Evolutionary conservation across 2,797 vertebrate species (phyloP), one percentile per base, ranked within the genome.

Genomic region (Lutjanus argentimaculatus): DNA sequence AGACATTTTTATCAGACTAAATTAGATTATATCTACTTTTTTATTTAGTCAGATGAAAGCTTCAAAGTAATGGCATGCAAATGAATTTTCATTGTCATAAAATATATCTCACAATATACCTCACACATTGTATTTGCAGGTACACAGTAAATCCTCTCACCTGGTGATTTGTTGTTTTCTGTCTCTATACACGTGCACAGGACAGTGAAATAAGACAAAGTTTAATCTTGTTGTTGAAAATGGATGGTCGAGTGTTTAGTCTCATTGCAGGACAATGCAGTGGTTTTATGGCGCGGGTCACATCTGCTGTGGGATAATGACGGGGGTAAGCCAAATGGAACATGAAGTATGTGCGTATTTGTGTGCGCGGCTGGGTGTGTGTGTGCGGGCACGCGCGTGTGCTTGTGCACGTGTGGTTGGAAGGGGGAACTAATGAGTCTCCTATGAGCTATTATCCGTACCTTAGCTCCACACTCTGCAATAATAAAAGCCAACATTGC

Each of bases 281-380:
- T 71, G 85, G 91, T 95, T 94, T 93, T 88, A 93, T 84, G 83
- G 89, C 86, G 59, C 13, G 76, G 92, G 95, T 91, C 95, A 95
- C 95, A 96, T 95, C 95, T 96, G 95, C 92, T 91, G 8, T 22
- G 53, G 84, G 87, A 90, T 94, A 94, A 95, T 94, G 88, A 91
- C 90, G 79, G 85, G 79, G 84, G 87, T 91, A 92, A 93, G 93
- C 95, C 93, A 94, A 95, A 94, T 92, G 93, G 89, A 93, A 90
- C 84, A 85, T 87, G 85, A 89, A 86, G 84, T 72, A 71, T 74
- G 83, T 84, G 74, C 59, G 55, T 74, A 59, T 81, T 55, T 79
- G 68, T 78, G 81, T 43, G 71, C 21, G 70, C 49, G 59, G 9
- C 56, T 43, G 55, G 10, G 16, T 65, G 72, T 52, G 63, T 73